Percentiles rank a stretch among this genome's conserved stretches.
Conservation (phyloP, 1,140 invertebrate species). For the Ceratina australensis region DNA sequence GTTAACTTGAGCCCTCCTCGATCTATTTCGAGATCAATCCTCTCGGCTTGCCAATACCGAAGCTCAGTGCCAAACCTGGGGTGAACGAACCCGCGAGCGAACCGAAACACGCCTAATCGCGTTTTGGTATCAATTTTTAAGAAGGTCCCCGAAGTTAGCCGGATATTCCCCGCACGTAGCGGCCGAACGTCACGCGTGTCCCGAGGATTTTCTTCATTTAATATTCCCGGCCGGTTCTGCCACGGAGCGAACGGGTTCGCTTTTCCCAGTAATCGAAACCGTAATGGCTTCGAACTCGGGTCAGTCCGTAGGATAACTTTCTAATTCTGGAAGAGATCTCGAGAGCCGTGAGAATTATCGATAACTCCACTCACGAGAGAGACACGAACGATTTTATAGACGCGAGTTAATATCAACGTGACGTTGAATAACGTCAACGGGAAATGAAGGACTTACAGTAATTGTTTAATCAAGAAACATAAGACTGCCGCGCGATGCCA, state of each 20-base stretch:
- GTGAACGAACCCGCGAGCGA: neutral
- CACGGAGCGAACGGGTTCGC: neutral
- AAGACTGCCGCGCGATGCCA: too few relatives aligned
- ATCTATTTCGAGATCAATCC: neutral
- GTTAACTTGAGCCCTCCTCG: slow-evolving; percentile 6
- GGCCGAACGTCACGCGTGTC: neutral
- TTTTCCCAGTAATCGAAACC: slow-evolving; percentile 14
- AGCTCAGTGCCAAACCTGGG: too few relatives aligned
- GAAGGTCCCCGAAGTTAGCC: neutral
- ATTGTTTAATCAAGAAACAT: too few relatives aligned
- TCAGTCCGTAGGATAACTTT: neutral
- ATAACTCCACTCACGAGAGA: too few relatives aligned
- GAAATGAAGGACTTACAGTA: too few relatives aligned
- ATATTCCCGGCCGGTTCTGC: neutral
- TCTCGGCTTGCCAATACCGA: too few relatives aligned
- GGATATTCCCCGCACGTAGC: slow-evolving; percentile 19
- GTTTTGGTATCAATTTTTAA: slow-evolving; percentile 29
- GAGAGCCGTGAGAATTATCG: too few relatives aligned
- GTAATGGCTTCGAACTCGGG: neutral
- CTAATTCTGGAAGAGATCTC: too few relatives aligned
- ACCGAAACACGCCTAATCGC: slow-evolving; percentile 22
- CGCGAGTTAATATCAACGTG: too few relatives aligned
- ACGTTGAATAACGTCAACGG: too few relatives aligned
- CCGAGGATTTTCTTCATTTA: slow-evolving; percentile 9
- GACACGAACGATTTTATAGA: too few relatives aligned